phyloP scores from a whole-genome alignment of 2,888 invertebrate species.

The Leucania comma region DNA sequence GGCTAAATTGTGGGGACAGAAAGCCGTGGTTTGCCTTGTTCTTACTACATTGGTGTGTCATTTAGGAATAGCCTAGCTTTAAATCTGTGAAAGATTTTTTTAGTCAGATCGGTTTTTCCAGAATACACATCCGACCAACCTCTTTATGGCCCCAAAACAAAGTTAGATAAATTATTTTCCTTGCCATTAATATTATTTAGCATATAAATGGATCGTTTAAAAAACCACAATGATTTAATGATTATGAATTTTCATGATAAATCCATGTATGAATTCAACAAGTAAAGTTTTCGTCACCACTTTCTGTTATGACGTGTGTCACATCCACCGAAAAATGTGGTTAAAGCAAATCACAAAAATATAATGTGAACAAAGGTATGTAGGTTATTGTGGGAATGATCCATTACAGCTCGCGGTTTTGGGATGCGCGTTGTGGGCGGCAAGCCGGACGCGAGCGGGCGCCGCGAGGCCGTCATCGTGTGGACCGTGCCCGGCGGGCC shows the following conservation, averaged over 20 bases:
- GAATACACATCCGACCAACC: not conserved
- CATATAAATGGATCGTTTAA: not conserved
- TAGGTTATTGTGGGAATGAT: slow-evolving; percentile 63
- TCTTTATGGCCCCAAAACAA: not conserved
- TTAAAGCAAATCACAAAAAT: slow-evolving; percentile 39
- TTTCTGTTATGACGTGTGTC: slow-evolving; percentile 20
- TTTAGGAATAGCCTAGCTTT: not conserved
- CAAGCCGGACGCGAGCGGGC: slow-evolving; percentile 96
- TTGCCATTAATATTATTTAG: not conserved
- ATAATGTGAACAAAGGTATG: slow-evolving; percentile 51
- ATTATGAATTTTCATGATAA: slow-evolving; percentile 1
- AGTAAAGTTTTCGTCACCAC: slow-evolving; percentile 22
- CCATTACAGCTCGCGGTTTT: slow-evolving; percentile 94
- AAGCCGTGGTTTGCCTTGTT: no score
- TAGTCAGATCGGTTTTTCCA: no score
- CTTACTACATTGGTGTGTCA: not conserved
- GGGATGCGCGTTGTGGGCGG: slow-evolving; percentile 99
- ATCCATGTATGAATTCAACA: slow-evolving; percentile 18
- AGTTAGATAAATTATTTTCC: not conserved
- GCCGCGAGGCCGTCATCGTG: slow-evolving; percentile 97
- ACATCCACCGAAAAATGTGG: slow-evolving; percentile 39
- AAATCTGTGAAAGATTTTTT: not conserved
- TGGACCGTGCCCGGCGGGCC: slow-evolving; percentile 98
- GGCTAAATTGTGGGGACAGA: no score
- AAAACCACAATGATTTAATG: not conserved